Percentiles rank a stretch among this genome's conserved stretches.
Conservation (phyloP, 2,888 invertebrate genomes). For the Ichneumon xanthorius region DNA sequence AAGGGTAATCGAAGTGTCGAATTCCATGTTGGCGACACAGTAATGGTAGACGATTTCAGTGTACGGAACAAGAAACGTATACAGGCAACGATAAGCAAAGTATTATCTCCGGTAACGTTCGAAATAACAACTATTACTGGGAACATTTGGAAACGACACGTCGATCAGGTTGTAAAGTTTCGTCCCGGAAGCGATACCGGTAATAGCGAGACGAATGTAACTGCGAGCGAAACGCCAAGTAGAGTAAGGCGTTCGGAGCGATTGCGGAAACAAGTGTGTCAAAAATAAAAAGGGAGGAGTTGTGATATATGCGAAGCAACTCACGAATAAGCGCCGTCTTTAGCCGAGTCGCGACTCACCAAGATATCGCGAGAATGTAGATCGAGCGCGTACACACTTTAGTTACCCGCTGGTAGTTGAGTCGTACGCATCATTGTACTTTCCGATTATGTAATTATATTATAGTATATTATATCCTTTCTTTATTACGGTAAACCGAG, state of each 20-base stretch:
- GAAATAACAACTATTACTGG: constrained; percentile 32
- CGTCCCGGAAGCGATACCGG: not conserved
- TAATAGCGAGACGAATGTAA: not conserved
- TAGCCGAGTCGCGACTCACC: too few relatives aligned
- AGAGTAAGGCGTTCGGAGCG: not conserved
- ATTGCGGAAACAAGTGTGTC: constrained; percentile 23
- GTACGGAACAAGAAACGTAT: constrained; percentile 46
- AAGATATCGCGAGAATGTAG: not conserved
- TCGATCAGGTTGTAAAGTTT: constrained; percentile 53
- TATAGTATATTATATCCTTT: too few relatives aligned
- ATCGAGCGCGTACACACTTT: constrained; percentile 1
- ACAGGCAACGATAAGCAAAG: constrained; percentile 36
- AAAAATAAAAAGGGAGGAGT: constrained; percentile 24
- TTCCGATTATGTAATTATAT: too few relatives aligned
- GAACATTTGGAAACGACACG: constrained; percentile 53
- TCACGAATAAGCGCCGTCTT: not conserved
- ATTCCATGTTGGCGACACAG: constrained; percentile 51
- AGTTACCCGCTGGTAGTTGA: constrained; percentile 26
- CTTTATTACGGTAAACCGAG: not conserved
- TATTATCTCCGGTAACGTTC: constrained; percentile 56
- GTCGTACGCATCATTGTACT: not conserved
- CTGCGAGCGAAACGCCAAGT: not conserved
- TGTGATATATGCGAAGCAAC: constrained; percentile 8
- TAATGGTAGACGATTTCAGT: constrained; percentile 56
- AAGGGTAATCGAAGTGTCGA: constrained; percentile 42